Percentiles rank a stretch among this genome's conserved stretches.
Conservation (phyloP, 2,888 invertebrate genomes). For the Drosophila ustulata region DNA sequence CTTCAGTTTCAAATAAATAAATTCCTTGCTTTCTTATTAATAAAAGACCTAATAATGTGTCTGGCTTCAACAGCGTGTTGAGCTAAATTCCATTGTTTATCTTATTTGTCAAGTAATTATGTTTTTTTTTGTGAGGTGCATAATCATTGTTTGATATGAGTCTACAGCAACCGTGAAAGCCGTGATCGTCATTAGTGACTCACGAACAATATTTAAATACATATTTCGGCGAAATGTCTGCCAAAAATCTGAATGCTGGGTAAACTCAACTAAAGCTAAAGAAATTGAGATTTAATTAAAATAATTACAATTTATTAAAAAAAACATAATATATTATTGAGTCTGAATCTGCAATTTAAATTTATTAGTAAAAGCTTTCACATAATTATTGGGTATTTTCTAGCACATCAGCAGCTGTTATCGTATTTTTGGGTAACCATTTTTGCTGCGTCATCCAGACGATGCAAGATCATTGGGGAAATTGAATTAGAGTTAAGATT, state of each 20-base stretch:
- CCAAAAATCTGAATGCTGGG: background rate
- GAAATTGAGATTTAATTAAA: background rate
- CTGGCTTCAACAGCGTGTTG: background rate
- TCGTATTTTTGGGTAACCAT: background rate
- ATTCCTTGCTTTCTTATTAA: background rate
- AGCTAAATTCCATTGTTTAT: background rate
- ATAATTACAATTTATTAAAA: background rate
- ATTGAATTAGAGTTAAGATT: conserved; percentile 7
- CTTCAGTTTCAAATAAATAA: background rate
- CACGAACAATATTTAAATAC: background rate
- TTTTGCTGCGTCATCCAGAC: conserved; percentile 35
- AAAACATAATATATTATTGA: background rate
- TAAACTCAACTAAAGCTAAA: background rate
- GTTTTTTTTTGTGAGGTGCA: background rate
- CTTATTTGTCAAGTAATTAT: background rate
- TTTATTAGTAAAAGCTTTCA: background rate
- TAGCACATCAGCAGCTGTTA: background rate
- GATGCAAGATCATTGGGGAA: background rate
- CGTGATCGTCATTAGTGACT: conserved; percentile 7
- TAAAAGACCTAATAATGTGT: too few relatives aligned
- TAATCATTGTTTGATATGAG: background rate
- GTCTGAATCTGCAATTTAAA: too few relatives aligned
- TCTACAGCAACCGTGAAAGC: background rate
- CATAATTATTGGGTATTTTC: conserved; percentile 17
- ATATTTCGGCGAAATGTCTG: background rate